These are phyloP conservation scores for Lumbricus terrestris DNA, from an alignment of 2,888 invertebrate genomes.

Conservation along the genomic window DNA sequence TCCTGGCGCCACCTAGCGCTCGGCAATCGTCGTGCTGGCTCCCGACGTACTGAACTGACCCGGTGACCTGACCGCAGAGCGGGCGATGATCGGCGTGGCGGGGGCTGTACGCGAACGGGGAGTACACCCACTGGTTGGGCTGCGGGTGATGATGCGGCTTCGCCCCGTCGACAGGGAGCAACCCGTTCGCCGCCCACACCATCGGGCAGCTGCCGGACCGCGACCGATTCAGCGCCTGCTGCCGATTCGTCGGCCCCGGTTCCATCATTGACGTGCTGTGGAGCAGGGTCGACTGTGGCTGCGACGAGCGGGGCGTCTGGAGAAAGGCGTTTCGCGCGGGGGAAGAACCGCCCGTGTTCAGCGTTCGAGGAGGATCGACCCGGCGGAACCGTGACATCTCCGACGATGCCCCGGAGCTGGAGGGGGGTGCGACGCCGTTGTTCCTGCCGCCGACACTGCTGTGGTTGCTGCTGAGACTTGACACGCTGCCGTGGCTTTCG, in stretches of 20 bases:
- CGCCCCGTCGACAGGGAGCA: not conserved
- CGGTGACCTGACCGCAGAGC: not conserved
- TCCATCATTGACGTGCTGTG: slow-evolving; percentile 8
- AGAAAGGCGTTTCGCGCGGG: not conserved
- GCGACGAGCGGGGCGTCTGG: not conserved
- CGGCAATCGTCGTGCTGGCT: not conserved
- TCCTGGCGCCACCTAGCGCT: not conserved
- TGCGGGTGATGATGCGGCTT: not conserved
- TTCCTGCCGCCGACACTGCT: not conserved
- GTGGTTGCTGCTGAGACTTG: slow-evolving; percentile 4
- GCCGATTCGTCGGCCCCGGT: not conserved
- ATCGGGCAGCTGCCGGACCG: not conserved
- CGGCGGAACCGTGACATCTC: not conserved
- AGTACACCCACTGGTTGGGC: not conserved
- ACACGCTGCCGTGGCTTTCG: slow-evolving; percentile 11
- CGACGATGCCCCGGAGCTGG: not conserved
- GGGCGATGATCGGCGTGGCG: not conserved
- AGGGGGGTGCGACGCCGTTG: not conserved
- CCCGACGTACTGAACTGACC: not conserved
- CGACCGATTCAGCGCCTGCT: not conserved
- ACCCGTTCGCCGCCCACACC: not conserved
- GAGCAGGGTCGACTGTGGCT: not conserved
- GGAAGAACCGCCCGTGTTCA: not conserved
- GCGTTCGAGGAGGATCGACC: not conserved
- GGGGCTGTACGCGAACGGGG: not conserved